Percentiles rank a stretch among this genome's conserved stretches.
These are phyloP conservation scores for Catharus fuscescens DNA, from an alignment of 2,113 vertebrate species.

Conservation along the genomic window DNA sequence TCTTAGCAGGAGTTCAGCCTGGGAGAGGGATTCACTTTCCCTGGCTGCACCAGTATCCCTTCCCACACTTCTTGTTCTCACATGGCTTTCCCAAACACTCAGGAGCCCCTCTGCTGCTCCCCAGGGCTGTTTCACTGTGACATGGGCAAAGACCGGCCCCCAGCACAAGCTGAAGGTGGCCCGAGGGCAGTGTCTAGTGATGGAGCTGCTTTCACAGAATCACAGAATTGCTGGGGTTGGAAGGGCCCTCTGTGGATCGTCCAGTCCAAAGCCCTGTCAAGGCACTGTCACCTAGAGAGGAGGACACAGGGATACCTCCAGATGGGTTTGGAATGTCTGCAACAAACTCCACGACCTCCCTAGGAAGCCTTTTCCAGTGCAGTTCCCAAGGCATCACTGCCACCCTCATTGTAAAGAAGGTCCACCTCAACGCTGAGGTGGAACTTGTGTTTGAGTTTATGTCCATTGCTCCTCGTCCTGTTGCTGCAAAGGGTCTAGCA, in stretches of 20 bases:
- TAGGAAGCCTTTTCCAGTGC: neutral
- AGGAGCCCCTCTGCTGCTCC: neutral
- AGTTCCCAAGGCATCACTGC: neutral
- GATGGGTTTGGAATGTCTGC: neutral
- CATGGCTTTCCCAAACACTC: rapidly evolving
- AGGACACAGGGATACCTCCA: neutral
- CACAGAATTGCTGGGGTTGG: neutral
- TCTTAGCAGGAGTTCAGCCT: neutral
- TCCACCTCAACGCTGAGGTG: neutral
- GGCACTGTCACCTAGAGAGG: neutral
- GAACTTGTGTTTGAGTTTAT: neutral
- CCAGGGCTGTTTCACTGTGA: no score
- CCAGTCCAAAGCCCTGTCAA: neutral
- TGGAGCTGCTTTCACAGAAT: neutral
- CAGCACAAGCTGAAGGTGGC: neutral
- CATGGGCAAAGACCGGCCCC: rapidly evolving
- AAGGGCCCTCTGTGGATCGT: neutral
- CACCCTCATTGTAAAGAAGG: neutral
- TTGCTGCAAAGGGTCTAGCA: neutral
- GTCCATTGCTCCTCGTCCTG: neutral
- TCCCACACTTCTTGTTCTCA: neutral
- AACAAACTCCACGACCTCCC: neutral
- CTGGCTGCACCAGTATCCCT: neutral
- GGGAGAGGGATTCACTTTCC: neutral
- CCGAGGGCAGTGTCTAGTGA: neutral